These are phyloP conservation scores for Tetramorium alpestre DNA, from an alignment of 1,140 invertebrate genomes.

Conservation along the genomic window DNA sequence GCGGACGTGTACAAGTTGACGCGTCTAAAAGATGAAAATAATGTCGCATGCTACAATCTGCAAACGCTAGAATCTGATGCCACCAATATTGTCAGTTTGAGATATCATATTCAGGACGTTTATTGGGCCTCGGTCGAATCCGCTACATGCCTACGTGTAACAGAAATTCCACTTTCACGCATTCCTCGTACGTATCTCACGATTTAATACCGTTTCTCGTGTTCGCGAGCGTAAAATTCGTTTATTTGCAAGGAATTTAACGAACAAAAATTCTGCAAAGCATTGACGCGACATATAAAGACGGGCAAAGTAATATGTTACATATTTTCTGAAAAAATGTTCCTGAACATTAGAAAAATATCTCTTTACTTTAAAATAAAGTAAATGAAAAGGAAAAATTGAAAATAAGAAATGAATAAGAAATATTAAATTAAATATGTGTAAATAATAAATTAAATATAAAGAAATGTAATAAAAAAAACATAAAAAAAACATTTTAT, in stretches of 20 bases:
- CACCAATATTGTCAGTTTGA: background rate
- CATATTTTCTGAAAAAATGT: background rate
- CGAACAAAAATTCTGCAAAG: background rate
- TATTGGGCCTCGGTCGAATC: background rate
- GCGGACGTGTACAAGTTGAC: background rate
- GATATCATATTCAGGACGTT: background rate
- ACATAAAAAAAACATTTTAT: background rate
- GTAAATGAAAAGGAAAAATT: background rate
- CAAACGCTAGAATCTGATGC: background rate
- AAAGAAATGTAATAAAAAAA: background rate
- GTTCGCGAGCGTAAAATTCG: background rate
- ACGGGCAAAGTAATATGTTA: background rate
- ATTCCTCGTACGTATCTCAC: background rate
- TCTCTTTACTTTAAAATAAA: background rate
- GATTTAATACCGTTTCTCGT: background rate
- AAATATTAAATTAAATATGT: slow-evolving; percentile 13
- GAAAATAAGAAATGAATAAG: background rate
- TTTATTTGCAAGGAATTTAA: background rate
- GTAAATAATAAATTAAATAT: background rate
- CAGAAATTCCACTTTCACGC: background rate
- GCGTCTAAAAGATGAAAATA: background rate
- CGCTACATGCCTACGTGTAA: background rate
- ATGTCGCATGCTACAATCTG: background rate
- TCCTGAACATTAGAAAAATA: background rate
- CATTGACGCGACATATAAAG: background rate